Evolutionary conservation across 2,797 vertebrate species (phyloP), one percentile per base, ranked within the genome.

Genomic region (Hozukius guyotensis): DNA sequence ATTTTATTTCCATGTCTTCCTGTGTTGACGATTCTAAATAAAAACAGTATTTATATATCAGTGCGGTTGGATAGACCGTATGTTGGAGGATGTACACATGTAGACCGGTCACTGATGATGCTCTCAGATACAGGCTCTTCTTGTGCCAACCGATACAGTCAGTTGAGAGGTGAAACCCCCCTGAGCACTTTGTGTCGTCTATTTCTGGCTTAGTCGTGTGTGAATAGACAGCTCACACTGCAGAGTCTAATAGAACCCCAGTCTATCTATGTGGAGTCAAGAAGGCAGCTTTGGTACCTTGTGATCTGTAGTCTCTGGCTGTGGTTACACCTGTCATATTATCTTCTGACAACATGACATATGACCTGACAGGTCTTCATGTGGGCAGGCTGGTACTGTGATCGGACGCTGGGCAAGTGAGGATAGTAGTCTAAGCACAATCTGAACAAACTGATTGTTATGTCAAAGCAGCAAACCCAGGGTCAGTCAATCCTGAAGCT

Each of bases 1-100:
- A 49, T 93, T 93, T 92, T 85, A 87, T 93, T 93, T 92, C 86
- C 87, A 87, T 85, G 91, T 95, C 94, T 95, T 91, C 92, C 89
- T 92, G 84, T 94, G 90, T 94, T 87, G 90, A 91, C 77, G 42
- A 88, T 81, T 92, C 87, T 83, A 89, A 93, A 92, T 87, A 89
- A 93, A 89, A 84, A 90, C 14, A 91, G 89, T 94, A 84, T 94
- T 93, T 92, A 88, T 94, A 87, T 85, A 86, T 77, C 81, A 13
- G 85, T 75, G 72, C 85, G 27, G 80, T 81, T 69, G 85, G 69
- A 80, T 14, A 27, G 60, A 29, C 65, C 63, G 25, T 71, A 32
- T 79, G 74, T 49, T 24, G 34, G 76, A 80, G 67, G 84, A 72
- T 67, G 74, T 49, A 32, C 60, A 20, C 77, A 10, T 20, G 36